These are phyloP conservation scores for Drosophila ambigua DNA, from an alignment of 1,140 invertebrate genomes.

Conservation along the genomic window DNA sequence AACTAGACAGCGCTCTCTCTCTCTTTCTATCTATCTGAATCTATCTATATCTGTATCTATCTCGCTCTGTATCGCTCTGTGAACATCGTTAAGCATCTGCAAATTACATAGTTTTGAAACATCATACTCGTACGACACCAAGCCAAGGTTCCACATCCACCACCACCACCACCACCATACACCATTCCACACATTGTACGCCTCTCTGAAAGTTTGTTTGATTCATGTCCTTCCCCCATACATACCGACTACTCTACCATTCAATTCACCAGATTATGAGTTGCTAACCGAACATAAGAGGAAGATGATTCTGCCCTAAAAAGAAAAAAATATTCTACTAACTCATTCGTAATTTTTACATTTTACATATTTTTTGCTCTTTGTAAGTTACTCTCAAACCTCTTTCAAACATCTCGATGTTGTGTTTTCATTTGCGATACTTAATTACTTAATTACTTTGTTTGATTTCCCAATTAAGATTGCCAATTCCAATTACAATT, in stretches of 20 bases:
- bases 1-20: constrained; percentile 28
- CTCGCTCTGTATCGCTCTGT: constrained; percentile 40
- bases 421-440: constrained; percentile 79
- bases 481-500: constrained; percentile 58
- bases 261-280: neutral
- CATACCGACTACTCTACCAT: constrained; percentile 13
- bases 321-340: constrained; percentile 23
- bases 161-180: constrained; percentile 44
- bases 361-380: constrained; percentile 63
- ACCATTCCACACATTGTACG: constrained; percentile 62
- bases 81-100: constrained; percentile 53
- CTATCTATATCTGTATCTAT: constrained; percentile 36
- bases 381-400: constrained; percentile 68
- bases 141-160: constrained; percentile 38
- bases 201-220: constrained; percentile 64
- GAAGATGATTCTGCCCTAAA: constrained; percentile 11
- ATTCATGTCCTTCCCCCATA: constrained; percentile 34
- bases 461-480: constrained; percentile 66
- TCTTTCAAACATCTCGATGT: constrained; percentile 82
- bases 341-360: constrained; percentile 50
- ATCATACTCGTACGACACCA: constrained; percentile 49
- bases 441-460: constrained; percentile 53
- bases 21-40: constrained; percentile 19
- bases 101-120: constrained; percentile 53
- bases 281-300: neutral